phyloP scores from a whole-genome alignment of 2,888 invertebrate species.

The Ophioninae sp. region DNA sequence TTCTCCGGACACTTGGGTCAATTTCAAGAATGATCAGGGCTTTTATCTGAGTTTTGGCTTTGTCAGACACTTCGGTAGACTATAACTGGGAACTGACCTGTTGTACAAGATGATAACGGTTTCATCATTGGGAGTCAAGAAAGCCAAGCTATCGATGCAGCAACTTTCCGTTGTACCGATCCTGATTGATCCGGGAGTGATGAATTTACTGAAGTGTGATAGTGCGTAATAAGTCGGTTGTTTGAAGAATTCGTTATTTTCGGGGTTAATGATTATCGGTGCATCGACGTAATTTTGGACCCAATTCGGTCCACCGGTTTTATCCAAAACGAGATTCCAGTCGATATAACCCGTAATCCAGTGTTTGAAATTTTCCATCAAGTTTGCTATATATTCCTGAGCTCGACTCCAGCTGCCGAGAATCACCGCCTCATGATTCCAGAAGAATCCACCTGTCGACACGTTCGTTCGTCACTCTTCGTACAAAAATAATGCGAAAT shows the following conservation, averaged over 20 bases:
- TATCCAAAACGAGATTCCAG: constrained; percentile 92
- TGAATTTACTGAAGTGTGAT: constrained; percentile 90
- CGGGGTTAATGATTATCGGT: constrained; percentile 86
- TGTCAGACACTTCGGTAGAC: neutral
- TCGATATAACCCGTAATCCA: constrained; percentile 93
- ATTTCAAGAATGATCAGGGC: too few species aligned
- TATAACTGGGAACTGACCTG: constrained; percentile 78
- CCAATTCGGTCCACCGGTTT: constrained; percentile 92
- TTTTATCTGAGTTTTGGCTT: neutral
- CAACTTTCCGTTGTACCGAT: constrained; percentile 74
- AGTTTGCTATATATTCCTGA: constrained; percentile 85
- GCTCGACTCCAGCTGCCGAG: constrained; percentile 91
- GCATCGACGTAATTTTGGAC: constrained; percentile 90
- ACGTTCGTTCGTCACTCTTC: constrained; percentile 6
- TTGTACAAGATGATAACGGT: constrained; percentile 83
- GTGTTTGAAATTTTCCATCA: constrained; percentile 88
- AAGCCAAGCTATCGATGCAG: constrained; percentile 81
- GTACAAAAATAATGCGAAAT: too few species aligned
- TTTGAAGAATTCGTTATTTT: constrained; percentile 89
- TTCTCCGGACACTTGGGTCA: too few species aligned
- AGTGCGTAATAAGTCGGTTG: constrained; percentile 94
- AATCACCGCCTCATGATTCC: constrained; percentile 82
- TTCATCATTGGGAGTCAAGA: constrained; percentile 82
- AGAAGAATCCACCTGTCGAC: constrained; percentile 82
- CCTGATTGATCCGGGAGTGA: constrained; percentile 84